Evolutionary conservation across 2,113 vertebrate genomes (phyloP).

Genomic region (Dromas ardeola): DNA sequence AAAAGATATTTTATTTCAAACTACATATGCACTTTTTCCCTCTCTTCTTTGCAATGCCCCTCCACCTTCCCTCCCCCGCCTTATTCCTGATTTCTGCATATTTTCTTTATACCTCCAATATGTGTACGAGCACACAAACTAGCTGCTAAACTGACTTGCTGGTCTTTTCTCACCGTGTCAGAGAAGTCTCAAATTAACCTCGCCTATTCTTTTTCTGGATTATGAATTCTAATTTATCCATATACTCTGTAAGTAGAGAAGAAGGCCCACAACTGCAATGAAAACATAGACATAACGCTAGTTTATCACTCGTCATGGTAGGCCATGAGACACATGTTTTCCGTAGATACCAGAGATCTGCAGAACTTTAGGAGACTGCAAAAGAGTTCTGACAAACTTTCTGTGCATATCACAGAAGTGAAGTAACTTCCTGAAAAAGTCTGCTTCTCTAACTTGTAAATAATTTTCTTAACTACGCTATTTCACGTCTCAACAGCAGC

Average conservation of each 20-base stretch:
- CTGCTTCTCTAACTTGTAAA: neutral
- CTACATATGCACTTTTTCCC: neutral
- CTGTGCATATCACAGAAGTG: neutral
- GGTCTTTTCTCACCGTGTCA: neutral
- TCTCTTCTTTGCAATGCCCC: neutral
- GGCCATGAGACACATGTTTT: accelerated
- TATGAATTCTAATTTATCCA: neutral
- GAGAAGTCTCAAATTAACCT: neutral
- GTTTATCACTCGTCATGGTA: neutral
- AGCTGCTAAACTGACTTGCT: neutral
- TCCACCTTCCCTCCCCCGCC: neutral
- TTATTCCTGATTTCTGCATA: neutral
- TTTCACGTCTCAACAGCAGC: neutral
- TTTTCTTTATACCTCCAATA: neutral
- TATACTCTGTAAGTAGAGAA: neutral
- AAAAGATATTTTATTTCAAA: neutral
- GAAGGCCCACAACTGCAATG: neutral
- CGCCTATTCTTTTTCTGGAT: neutral
- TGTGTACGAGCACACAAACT: neutral
- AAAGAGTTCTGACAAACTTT: neutral
- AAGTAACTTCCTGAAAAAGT: neutral
- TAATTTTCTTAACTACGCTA: neutral
- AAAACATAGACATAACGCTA: neutral
- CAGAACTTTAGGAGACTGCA: neutral
- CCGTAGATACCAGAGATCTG: neutral